Conservation (phyloP, 2,888 invertebrate species). For the Heliconius cydno region DNA sequence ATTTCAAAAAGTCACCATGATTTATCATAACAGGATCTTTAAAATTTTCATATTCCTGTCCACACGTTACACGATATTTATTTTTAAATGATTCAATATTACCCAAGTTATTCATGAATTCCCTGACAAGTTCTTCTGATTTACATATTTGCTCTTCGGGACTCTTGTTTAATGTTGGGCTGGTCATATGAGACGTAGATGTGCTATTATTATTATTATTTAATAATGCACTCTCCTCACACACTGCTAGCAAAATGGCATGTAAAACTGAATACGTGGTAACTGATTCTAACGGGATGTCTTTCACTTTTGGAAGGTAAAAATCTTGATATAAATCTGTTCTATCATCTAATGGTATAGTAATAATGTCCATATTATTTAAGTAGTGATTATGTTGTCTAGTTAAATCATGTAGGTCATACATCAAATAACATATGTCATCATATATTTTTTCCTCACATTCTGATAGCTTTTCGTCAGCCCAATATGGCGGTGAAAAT, state of each 20-base stretch:
- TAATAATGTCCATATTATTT: constrained; percentile 71
- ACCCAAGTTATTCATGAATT: constrained; percentile 66
- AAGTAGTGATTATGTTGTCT: constrained; percentile 77
- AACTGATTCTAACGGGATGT: constrained; percentile 68
- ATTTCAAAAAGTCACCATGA: constrained; percentile 69
- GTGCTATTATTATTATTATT: constrained; percentile 55
- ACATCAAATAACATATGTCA: constrained; percentile 77
- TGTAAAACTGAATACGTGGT: constrained; percentile 70
- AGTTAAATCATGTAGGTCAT: constrained; percentile 80
- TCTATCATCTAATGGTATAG: constrained; percentile 58
- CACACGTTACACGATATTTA: constrained; percentile 67
- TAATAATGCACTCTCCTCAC: constrained; percentile 48
- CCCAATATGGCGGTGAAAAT: constrained; percentile 72
- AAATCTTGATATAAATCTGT: constrained; percentile 51
- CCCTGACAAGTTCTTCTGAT: constrained; percentile 62
- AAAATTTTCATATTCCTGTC: constrained; percentile 69
- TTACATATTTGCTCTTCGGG: constrained; percentile 52
- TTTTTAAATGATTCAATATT: constrained; percentile 62
- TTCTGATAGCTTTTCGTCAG: constrained; percentile 61
- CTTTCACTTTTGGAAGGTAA: constrained; percentile 58
- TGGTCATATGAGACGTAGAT: constrained; percentile 53
- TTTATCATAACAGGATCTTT: constrained; percentile 68
- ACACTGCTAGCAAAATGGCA: constrained; percentile 63
- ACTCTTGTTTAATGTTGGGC: constrained; percentile 51
- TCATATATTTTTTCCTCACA: constrained; percentile 76